Base-by-base conservation (phyloP, 2,797 vertebrate genomes). In the Gobionotothen gibberifrons region DNA sequence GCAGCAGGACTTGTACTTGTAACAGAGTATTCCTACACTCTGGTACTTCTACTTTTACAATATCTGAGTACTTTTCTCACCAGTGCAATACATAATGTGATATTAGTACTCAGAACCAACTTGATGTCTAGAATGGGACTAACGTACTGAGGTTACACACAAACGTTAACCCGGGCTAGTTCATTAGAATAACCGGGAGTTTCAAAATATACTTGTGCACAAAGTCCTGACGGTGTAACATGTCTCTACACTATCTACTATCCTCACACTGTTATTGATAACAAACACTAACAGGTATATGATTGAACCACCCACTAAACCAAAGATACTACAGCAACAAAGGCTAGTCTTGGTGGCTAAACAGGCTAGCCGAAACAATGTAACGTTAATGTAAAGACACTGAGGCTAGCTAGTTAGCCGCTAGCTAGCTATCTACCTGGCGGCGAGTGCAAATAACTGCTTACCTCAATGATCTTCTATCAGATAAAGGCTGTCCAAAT, bases 321-420 rank as follows among this genome's bases (percentile, higher is more conserved):
- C 5, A 12, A 47, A 66, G 0, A 15, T 15, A 17, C 12, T 21
- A 5, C 49, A 42, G 9, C 22, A 39, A 17, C 29, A 32, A 19
- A 56, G 32, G 74, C 71, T 61, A 64, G 48, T 7, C 2, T 6
- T 9, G 1, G 55, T 8, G 3, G 73, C 82, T 80, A 62, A 73
- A 46, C 43, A 36, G 1, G 66, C 60, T 83, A 81, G 48, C 69
- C 7, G n/a, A 8, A 43, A 70, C 43, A 72, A 72, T 39, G 1
- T 2, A 19, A 14, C 14, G 5, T 2, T 2, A 29, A 26, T 36
- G 17, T 5, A 17, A 13, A 40, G 9, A 15, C 0, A 21, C 15
- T 3, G 8, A 5, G 4, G 22, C 29, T 22, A 17, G 71, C 44
- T 80, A 52, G 63, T 64, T 78, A 82, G 74, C 78, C 0, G 5